Conservation (phyloP, 2,888 invertebrate species). For the Chorisops tibialis region DNA sequence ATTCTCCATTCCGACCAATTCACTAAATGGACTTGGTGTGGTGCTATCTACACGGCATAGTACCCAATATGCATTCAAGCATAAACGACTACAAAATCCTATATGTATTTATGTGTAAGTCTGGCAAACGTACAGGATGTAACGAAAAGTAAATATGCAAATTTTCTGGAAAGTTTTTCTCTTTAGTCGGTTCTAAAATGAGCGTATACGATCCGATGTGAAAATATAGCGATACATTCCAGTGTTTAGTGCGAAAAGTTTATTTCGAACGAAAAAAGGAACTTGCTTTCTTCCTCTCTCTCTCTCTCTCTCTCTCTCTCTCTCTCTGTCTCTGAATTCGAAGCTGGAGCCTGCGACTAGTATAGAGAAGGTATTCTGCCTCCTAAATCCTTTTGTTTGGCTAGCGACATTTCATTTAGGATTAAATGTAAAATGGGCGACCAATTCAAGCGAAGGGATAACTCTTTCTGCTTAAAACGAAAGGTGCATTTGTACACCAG, state of each 20-base stretch:
- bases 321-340: too few relatives aligned
- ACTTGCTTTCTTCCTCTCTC: too few relatives aligned
- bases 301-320: too few relatives aligned
- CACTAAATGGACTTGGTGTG: constrained; percentile 13
- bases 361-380: background rate
- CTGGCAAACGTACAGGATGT: background rate
- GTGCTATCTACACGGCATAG: constrained; percentile 1
- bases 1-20: background rate
- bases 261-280: too few relatives aligned
- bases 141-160: constrained; percentile 19
- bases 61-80: background rate
- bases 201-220: constrained; percentile 7
- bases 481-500: background rate
- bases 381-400: constrained; percentile 25
- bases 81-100: constrained; percentile 8
- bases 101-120: background rate
- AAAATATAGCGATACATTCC: too few relatives aligned
- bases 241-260: too few relatives aligned
- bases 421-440: constrained; percentile 25
- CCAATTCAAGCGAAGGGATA: constrained; percentile 9
- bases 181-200: constrained; percentile 7
- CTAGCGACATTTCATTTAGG: constrained; percentile 27
- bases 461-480: background rate
- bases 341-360: too few relatives aligned
- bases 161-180: constrained; percentile 6